Conservation (phyloP, 2,888 invertebrate genomes). For the Shargacucullia verbasci region DNA sequence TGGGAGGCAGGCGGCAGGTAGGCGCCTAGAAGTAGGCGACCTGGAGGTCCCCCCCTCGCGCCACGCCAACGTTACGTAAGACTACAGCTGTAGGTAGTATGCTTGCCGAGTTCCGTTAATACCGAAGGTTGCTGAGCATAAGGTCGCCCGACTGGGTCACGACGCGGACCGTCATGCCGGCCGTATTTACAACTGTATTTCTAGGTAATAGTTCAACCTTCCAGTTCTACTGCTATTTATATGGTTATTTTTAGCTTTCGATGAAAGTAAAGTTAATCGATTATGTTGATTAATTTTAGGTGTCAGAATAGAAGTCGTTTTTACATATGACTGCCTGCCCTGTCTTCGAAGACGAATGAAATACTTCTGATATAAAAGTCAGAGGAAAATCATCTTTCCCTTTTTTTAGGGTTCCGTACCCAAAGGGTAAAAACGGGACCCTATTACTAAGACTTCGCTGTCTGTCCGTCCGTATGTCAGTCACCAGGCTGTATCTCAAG, state of each 20-base stretch:
- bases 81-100: conserved; percentile 47
- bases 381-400: too few species aligned
- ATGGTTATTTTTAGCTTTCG: conserved; percentile 38
- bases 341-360: too few species aligned
- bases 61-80: conserved; percentile 68
- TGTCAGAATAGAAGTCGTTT: too few species aligned
- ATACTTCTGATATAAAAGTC: too few species aligned
- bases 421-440: too few species aligned
- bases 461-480: too few species aligned
- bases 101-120: conserved; percentile 75
- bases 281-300: too few species aligned
- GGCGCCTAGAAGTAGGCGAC: conserved; percentile 64
- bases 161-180: conserved; percentile 49
- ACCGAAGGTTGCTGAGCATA: conserved; percentile 81
- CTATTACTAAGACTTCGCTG: too few species aligned
- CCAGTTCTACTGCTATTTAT: conserved; percentile 21
- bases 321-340: too few species aligned
- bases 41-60: conserved; percentile 58
- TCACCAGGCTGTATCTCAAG: too few species aligned
- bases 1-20: conserved; percentile 59
- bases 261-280: conserved; percentile 10
- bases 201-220: conserved; percentile 46
- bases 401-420: too few species aligned
- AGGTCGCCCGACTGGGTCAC: conserved; percentile 79
- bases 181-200: conserved; percentile 52